Base-by-base conservation (phyloP, 2,888 invertebrate genomes). In the Athripsodes cinereus region DNA sequence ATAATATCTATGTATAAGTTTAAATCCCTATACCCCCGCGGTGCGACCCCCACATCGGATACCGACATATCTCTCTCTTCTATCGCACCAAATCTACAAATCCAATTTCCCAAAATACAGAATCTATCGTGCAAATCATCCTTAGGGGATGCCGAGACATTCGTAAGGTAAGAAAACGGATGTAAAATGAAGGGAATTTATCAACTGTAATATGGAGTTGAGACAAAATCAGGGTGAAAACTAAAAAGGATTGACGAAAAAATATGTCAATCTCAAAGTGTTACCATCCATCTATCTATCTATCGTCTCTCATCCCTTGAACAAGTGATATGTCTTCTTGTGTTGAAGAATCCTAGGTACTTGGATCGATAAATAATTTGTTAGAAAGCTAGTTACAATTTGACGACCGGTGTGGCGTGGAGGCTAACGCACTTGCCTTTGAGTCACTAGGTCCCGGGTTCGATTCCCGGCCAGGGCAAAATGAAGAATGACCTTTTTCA, bases 31-130 rank as follows among this genome's bases (percentile, higher is more conserved):
- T 21, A 46, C 54, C 51, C 48, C 53, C 48, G 49, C 51, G 22
- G 47, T 53, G 40, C 34, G 47, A 19, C 22, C 55, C 52, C 58
- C 56, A 22, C 44, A 44, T 52, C 46, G 20, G 31, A 66, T 66
- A 67, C 66, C 65, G 68, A 66, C 67, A 65, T 64, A 69, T 58
- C 62, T 60, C 57, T 67, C 68, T 67, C 70, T 72, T 3, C 40
- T 75, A 74, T 78, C 78, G 73, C 69, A 69, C 70, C 67, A 74
- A 74, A 78, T 79, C 79, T 77, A 77, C 78, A 79, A 77, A 79
- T 78, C 78, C 79, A 78, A 79, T 79, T 78, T 78, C 78, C 78
- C 72, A 75, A 78, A 78, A 77, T 78, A 78, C 78, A 75, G 74
- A 60, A 75, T 76, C 74, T 76, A 78, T 78, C 74, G 76, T 75